A percentile compares a stretch with the other conserved stretches of the same genome.
Evolutionary conservation across 2,113 vertebrate genomes (phyloP).

Genomic region (Etia nguti): DNA sequence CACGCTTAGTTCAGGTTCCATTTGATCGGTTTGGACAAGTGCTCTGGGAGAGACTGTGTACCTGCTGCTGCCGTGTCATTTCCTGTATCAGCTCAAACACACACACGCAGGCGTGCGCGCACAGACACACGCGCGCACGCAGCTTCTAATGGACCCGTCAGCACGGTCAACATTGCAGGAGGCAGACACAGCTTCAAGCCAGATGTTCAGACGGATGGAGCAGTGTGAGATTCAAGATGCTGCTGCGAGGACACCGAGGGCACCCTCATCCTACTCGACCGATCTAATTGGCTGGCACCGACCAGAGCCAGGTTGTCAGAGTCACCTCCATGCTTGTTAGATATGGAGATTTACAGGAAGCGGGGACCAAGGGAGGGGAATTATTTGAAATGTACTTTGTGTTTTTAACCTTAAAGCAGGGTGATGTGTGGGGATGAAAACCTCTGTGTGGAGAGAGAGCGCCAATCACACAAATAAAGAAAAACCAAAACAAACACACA

Average conservation of each 20-base stretch:
- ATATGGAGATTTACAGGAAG: conserved; percentile 28
- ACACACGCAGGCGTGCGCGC: background rate
- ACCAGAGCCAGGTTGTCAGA: background rate
- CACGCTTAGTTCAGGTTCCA: background rate
- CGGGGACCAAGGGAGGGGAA: background rate
- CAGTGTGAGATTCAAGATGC: background rate
- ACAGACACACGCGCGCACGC: background rate
- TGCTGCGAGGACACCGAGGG: background rate
- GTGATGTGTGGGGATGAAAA: background rate
- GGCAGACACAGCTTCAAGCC: background rate
- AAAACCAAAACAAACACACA: background rate
- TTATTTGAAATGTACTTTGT: background rate
- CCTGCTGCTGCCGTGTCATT: conserved; percentile 47
- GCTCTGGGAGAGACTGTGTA: conserved; percentile 9
- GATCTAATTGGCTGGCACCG: conserved; percentile 28
- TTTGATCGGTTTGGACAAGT: conserved; percentile 28
- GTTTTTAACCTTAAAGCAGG: background rate
- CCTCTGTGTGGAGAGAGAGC: background rate
- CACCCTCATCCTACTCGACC: background rate
- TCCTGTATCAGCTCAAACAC: conserved; percentile 8
- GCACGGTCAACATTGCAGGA: background rate
- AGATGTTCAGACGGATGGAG: conserved; percentile 27
- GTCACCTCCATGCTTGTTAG: conserved; percentile 52
- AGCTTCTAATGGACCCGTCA: conserved; percentile 31
- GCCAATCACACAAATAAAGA: background rate